These are phyloP conservation scores for Myotis lucifugus DNA, from an alignment of 2,113 vertebrate species.

Conservation along the genomic window DNA sequence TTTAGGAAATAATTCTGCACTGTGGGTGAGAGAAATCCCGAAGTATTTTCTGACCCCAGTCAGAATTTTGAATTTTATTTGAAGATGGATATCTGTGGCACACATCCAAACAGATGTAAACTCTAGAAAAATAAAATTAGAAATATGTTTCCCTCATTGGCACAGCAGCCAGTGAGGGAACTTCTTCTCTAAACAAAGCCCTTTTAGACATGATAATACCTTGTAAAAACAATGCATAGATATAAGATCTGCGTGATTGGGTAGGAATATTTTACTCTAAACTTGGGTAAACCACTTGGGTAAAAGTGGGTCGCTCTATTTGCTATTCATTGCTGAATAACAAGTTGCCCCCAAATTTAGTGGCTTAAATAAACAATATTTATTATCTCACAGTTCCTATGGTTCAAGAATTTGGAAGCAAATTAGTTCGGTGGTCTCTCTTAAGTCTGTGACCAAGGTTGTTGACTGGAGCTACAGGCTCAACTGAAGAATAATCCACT, in stretches of 20 bases:
- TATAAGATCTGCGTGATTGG: background rate
- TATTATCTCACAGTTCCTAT: background rate
- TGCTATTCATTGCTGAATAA: background rate
- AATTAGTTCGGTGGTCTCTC: background rate
- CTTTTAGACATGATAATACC: background rate
- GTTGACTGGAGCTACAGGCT: background rate
- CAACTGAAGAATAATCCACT: background rate
- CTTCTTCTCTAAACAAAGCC: constrained; percentile 10
- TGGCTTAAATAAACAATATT: background rate
- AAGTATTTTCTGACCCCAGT: background rate
- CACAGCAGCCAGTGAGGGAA: background rate
- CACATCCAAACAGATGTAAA: constrained; percentile 11
- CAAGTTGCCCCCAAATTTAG: background rate
- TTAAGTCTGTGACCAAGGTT: background rate
- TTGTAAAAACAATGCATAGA: background rate
- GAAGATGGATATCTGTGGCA: background rate
- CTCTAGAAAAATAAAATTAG: constrained; percentile 4
- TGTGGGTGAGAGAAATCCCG: background rate
- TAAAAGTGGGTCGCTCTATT: background rate
- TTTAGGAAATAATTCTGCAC: constrained; percentile 38
- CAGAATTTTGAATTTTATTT: background rate
- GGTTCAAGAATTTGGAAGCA: background rate
- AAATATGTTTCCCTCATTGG: background rate
- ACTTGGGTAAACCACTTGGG: background rate
- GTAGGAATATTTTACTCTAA: background rate